phyloP scores from a whole-genome alignment of 2,888 invertebrate species.

The Amphipoea lucens region DNA sequence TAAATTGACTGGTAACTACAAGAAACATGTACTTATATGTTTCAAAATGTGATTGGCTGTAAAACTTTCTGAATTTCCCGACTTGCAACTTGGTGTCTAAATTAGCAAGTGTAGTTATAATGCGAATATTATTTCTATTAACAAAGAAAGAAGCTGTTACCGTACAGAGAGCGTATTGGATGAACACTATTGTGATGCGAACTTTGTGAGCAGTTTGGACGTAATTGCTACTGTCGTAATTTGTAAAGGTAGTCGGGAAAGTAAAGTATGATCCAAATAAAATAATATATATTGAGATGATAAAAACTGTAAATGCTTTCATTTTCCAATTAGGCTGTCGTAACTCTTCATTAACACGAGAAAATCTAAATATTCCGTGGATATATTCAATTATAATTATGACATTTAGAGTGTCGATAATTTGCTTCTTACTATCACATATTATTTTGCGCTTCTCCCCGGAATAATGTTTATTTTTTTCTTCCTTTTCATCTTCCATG shows the following conservation, averaged over 20 bases:
- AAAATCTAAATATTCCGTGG: conserved; percentile 45
- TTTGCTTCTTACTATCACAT: conserved; percentile 37
- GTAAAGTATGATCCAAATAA: conserved; percentile 56
- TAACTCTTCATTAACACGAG: conserved; percentile 34
- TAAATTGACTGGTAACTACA: conserved; percentile 31
- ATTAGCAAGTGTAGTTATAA: conserved; percentile 41
- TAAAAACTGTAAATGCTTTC: conserved; percentile 31
- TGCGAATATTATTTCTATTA: conserved; percentile 49
- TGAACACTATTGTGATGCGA: conserved; percentile 34
- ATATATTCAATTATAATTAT: conserved; percentile 45
- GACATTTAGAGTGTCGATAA: conserved; percentile 43
- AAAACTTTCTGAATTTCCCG: conserved; percentile 39
- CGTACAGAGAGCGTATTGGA: conserved; percentile 38
- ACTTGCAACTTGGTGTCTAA: conserved; percentile 44
- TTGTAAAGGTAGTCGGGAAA: conserved; percentile 32
- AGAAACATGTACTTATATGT: conserved; percentile 51
- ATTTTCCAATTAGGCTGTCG: conserved; percentile 41
- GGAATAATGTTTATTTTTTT: conserved; percentile 20
- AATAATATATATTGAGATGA: conserved; percentile 27
- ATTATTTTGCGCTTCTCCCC: conserved; percentile 28
- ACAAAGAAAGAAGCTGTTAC: conserved; percentile 44
- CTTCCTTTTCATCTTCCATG: conserved; percentile 40
- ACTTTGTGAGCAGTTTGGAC: conserved; percentile 48
- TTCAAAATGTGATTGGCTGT: conserved; percentile 36
- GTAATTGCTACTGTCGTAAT: conserved; percentile 43